These are phyloP conservation scores for Dermochelys coriacea DNA, from an alignment of 2,797 vertebrate genomes.

Conservation along the genomic window DNA sequence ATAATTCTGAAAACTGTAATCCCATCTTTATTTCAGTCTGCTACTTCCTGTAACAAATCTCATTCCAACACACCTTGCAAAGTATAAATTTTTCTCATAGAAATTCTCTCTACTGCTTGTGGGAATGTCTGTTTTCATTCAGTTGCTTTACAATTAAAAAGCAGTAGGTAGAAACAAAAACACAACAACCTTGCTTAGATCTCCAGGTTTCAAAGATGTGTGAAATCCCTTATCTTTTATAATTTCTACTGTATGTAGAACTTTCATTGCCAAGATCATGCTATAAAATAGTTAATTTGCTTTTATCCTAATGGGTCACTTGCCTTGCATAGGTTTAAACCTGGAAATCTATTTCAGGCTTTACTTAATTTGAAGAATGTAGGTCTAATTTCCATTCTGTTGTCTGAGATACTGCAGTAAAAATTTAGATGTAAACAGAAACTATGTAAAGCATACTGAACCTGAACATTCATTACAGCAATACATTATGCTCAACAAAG, in stretches of 20 bases:
- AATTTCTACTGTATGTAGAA: constrained; percentile 35
- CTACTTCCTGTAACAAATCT: constrained; percentile 8
- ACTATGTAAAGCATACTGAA: not conserved
- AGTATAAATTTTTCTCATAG: constrained; percentile 2
- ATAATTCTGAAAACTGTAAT: constrained; percentile 12
- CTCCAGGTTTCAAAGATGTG: not conserved
- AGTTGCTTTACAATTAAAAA: constrained; percentile 18
- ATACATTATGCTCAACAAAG: constrained; percentile 31
- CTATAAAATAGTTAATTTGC: constrained; percentile 37
- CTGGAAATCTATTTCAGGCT: constrained; percentile 22
- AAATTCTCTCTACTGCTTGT: not conserved
- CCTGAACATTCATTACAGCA: constrained; percentile 37
- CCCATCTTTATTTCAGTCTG: constrained; percentile 7
- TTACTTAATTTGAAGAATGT: constrained; percentile 56
- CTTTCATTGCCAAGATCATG: constrained; percentile 47
- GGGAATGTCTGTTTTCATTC: constrained; percentile 46
- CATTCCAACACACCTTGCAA: not conserved
- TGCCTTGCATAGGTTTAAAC: constrained; percentile 29
- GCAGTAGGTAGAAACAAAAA: constrained; percentile 26
- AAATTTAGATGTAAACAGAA: constrained; percentile 40
- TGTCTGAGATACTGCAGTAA: constrained; percentile 35
- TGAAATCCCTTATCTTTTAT: constrained; percentile 12
- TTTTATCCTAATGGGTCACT: constrained; percentile 15
- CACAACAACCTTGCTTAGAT: constrained; percentile 7
- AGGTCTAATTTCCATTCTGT: constrained; percentile 17